Conservation (phyloP, 2,888 invertebrate species). For the Perithous albicinctus region DNA sequence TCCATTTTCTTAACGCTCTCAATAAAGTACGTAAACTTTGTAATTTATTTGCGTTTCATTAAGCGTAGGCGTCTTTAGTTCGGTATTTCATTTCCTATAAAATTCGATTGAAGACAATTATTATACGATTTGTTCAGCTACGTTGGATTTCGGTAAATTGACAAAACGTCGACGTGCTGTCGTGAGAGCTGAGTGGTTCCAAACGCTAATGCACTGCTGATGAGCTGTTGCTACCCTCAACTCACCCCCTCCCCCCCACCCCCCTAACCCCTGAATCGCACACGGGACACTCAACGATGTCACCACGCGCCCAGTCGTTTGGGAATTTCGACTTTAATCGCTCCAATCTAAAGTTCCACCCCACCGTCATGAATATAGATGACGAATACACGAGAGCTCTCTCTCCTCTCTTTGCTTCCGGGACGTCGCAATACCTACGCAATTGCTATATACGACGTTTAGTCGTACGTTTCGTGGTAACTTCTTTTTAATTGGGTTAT, state of each 20-base stretch:
- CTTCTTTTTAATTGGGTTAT: constrained; percentile 72
- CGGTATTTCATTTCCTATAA: not conserved
- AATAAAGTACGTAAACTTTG: not conserved
- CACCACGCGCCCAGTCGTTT: constrained; percentile 67
- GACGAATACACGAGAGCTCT: constrained; percentile 69
- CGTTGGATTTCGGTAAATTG: constrained; percentile 52
- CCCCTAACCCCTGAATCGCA: too few species aligned
- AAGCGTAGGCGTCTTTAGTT: not conserved
- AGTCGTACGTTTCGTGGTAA: constrained; percentile 67
- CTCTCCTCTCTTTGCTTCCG: constrained; percentile 67
- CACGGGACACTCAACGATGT: constrained; percentile 54
- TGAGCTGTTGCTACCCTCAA: constrained; percentile 62
- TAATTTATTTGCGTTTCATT: not conserved
- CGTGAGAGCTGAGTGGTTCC: constrained; percentile 25
- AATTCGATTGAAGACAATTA: constrained; percentile 48
- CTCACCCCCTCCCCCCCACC: too few species aligned
- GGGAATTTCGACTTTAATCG: constrained; percentile 73
- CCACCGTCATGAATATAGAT: constrained; percentile 73
- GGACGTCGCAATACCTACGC: constrained; percentile 42
- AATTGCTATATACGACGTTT: constrained; percentile 51
- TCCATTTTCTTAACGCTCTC: too few species aligned
- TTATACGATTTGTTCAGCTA: constrained; percentile 49
- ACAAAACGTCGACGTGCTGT: constrained; percentile 53
- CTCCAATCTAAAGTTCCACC: constrained; percentile 73
- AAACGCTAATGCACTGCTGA: constrained; percentile 63